A percentile compares a stretch with the other conserved stretches of the same genome.
These are phyloP conservation scores for Cheilosia grossa DNA, from an alignment of 2,888 invertebrate species.

Conservation along the genomic window DNA sequence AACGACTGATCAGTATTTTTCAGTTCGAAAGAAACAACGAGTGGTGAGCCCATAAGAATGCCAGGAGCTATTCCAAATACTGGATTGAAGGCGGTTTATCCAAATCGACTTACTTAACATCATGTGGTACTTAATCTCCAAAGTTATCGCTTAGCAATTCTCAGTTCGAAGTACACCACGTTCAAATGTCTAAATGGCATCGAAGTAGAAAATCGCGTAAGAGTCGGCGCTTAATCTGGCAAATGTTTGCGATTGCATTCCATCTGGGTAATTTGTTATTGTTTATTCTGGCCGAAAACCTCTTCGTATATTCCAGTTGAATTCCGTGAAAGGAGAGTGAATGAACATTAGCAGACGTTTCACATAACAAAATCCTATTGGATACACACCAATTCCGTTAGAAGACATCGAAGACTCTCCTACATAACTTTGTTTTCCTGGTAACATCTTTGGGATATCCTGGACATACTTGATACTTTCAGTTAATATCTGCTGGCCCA, in stretches of 20 bases:
- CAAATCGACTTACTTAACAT: slow-evolving; percentile 4
- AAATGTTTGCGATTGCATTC: slow-evolving; percentile 7
- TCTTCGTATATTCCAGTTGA: slow-evolving; percentile 68
- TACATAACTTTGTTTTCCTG: not conserved
- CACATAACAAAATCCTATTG: not conserved
- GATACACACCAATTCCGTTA: not conserved
- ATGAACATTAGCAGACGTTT: not conserved
- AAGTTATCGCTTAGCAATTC: slow-evolving; percentile 30
- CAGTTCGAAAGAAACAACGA: slow-evolving; percentile 47
- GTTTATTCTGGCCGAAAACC: slow-evolving; percentile 44
- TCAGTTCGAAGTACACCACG: slow-evolving; percentile 38
- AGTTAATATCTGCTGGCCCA: slow-evolving; percentile 10
- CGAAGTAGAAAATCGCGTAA: slow-evolving; percentile 1
- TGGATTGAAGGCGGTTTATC: slow-evolving; percentile 7
- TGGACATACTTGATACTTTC: slow-evolving; percentile 32
- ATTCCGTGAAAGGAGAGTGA: slow-evolving; percentile 7
- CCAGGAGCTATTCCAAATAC: slow-evolving; percentile 7
- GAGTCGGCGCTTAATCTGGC: not conserved
- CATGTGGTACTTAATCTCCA: slow-evolving; percentile 19
- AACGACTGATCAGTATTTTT: slow-evolving; percentile 67
- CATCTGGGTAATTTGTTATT: slow-evolving; percentile 56
- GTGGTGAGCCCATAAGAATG: not conserved
- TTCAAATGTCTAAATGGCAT: slow-evolving; percentile 22
- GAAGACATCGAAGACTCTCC: slow-evolving; percentile 10
- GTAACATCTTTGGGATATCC: slow-evolving; percentile 19